phyloP scores from a whole-genome alignment of 2,113 vertebrate genomes.

The Pontoporia blainvillei region DNA sequence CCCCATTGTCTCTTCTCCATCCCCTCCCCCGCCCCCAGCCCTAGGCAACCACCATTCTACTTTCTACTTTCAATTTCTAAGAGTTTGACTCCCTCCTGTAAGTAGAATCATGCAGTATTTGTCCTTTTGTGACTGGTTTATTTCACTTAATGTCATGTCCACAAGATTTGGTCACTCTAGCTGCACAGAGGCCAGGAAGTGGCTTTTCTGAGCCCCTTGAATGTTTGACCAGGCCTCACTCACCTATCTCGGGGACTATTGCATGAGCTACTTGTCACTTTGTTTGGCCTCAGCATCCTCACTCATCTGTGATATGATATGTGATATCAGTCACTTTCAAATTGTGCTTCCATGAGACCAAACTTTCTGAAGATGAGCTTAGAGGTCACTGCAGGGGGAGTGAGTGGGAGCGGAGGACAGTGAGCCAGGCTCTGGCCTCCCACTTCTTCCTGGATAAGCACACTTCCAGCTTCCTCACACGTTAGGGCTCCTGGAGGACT shows the following conservation, averaged over 20 bases:
- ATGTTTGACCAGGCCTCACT: neutral
- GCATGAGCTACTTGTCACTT: neutral
- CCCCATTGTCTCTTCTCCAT: no score
- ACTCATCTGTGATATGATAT: neutral
- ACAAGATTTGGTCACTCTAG: no score
- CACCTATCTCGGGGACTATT: neutral
- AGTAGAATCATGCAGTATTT: neutral
- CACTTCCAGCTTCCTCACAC: neutral
- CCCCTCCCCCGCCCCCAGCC: no score
- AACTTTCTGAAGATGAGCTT: neutral
- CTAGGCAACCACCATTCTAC: neutral
- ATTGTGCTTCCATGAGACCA: neutral
- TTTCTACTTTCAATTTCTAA: neutral
- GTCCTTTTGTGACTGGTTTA: neutral
- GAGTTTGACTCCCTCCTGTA: neutral
- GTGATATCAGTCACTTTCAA: neutral
- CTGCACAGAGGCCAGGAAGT: neutral
- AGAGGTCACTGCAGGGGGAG: neutral
- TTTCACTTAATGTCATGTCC: neutral
- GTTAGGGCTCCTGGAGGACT: neutral
- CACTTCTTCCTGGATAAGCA: neutral
- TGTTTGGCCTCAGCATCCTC: neutral
- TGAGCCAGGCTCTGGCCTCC: neutral
- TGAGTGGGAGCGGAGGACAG: neutral
- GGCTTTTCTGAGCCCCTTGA: neutral